Conservation (phyloP, 1,140 invertebrate genomes). For the Frieseomelitta varia region DNA sequence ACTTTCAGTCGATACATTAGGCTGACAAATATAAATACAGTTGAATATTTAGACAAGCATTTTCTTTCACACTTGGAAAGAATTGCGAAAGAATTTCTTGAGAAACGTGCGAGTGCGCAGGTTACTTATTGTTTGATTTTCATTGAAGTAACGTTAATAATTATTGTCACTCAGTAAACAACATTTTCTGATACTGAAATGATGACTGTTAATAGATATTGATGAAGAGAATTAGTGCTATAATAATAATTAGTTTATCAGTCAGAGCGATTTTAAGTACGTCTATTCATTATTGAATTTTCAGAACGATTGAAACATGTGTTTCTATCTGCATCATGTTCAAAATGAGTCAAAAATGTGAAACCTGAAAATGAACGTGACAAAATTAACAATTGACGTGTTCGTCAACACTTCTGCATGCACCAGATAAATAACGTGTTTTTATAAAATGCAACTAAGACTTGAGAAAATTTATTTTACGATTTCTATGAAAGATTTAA, state of each 20-base stretch:
- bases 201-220: background rate
- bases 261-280: too few species aligned
- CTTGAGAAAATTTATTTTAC: background rate
- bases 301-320: too few species aligned
- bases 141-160: background rate
- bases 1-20: slow-evolving; percentile 46
- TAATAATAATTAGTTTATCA: too few species aligned
- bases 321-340: too few species aligned
- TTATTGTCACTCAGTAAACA: background rate
- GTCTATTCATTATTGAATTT: too few species aligned
- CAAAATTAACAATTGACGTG: too few species aligned
- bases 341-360: too few species aligned
- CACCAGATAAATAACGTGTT: background rate
- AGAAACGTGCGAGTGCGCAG: background rate
- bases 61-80: background rate
- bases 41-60: background rate
- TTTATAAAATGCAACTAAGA: background rate
- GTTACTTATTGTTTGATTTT: too few species aligned
- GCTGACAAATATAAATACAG: background rate
- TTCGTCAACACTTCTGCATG: too few species aligned
- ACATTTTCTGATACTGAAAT: fast-evolving
- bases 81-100: background rate
- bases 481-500: background rate
- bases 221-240: too few species aligned
- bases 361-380: too few species aligned